These are phyloP conservation scores for Electrophaes corylata DNA, from an alignment of 2,888 invertebrate species.

Conservation along the genomic window DNA sequence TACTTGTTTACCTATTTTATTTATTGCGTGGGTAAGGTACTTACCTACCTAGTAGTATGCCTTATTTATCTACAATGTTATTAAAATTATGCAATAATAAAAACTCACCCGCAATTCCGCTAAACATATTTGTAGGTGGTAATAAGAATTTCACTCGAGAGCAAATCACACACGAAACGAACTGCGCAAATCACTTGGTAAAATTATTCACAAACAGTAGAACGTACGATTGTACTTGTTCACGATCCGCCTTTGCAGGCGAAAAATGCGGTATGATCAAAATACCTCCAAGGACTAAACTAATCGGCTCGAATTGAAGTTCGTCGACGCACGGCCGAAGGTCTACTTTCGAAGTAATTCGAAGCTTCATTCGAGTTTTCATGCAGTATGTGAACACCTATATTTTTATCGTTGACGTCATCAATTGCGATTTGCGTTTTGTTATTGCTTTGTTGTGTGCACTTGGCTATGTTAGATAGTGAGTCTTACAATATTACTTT, in stretches of 20 bases:
- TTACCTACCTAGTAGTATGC: no score
- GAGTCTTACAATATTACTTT: no score
- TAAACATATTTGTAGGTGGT: constrained; percentile 73
- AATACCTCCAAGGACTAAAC: constrained; percentile 63
- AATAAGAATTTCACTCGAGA: constrained; percentile 11
- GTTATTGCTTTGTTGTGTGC: constrained; percentile 44
- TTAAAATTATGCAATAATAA: not conserved
- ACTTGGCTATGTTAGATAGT: no score
- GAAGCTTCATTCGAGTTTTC: not conserved
- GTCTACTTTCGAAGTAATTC: constrained; percentile 32
- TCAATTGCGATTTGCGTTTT: constrained; percentile 54
- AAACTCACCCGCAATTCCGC: constrained; percentile 77
- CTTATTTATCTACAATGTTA: no score
- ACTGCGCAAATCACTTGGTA: constrained; percentile 29
- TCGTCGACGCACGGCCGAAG: constrained; percentile 45
- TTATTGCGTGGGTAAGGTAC: no score
- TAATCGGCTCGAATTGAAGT: constrained; percentile 47
- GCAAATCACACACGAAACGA: constrained; percentile 26
- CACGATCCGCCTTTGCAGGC: constrained; percentile 47
- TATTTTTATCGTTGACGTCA: constrained; percentile 78
- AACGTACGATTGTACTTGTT: constrained; percentile 28
- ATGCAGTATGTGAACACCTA: constrained; percentile 15
- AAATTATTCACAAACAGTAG: constrained; percentile 30
- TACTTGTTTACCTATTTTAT: no score
- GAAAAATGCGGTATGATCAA: constrained; percentile 52